Conservation (phyloP, 2,888 invertebrate genomes). For the Meloe dianella region DNA sequence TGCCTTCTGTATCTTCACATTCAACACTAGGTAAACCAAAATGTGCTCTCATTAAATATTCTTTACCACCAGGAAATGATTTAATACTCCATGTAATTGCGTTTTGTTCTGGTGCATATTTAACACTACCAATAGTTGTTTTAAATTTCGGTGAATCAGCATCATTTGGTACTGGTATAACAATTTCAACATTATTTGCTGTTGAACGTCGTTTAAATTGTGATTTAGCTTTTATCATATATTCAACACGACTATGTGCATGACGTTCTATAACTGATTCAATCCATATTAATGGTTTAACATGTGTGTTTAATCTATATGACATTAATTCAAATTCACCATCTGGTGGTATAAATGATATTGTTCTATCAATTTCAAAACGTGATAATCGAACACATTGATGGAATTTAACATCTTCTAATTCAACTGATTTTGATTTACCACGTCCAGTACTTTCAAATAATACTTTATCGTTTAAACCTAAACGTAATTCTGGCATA, state of each 20-base stretch:
- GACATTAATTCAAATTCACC: constrained; percentile 99
- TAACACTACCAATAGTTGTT: constrained; percentile 95
- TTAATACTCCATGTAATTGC: constrained; percentile 98
- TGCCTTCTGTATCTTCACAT: constrained; percentile 92
- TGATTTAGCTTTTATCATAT: constrained; percentile 98
- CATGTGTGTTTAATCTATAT: constrained; percentile 94
- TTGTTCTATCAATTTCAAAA: constrained; percentile 98
- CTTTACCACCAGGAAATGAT: constrained; percentile 97
- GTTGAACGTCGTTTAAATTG: constrained; percentile 98
- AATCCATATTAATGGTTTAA: constrained; percentile 97
- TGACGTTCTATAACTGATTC: constrained; percentile 98
- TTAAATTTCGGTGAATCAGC: constrained; percentile 99
- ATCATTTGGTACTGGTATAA: constrained; percentile 94
- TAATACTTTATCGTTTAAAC: constrained; percentile 96
- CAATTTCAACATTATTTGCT: constrained; percentile 98
- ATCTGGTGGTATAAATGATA: constrained; percentile 98
- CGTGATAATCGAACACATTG: constrained; percentile 96
- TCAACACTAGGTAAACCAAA: constrained; percentile 96
- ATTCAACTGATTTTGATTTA: constrained; percentile 96
- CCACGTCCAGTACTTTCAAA: constrained; percentile 98
- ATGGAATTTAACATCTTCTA: constrained; percentile 99
- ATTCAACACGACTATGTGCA: constrained; percentile 96
- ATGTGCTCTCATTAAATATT: constrained; percentile 97
- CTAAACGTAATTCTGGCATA: constrained; percentile 96
- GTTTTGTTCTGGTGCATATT: constrained; percentile 96